Evolutionary conservation across 2,888 invertebrate species (phyloP).

Genomic region (Notodromas monacha): DNA sequence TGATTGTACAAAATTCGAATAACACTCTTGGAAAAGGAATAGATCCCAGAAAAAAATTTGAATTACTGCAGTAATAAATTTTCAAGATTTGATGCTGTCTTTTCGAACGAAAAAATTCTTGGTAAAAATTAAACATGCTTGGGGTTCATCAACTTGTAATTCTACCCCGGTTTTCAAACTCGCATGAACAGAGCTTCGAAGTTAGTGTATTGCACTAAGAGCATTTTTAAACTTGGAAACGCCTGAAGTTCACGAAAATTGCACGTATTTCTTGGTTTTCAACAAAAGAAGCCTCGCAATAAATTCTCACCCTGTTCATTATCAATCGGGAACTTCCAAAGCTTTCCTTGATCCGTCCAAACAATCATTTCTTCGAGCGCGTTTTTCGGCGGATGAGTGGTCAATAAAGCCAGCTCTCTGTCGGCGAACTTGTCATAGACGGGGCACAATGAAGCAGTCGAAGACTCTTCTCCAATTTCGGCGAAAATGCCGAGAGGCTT

Average conservation of each 20-base stretch:
- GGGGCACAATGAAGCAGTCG: no score
- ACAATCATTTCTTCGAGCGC: slow-evolving; percentile 67
- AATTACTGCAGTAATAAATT: no score
- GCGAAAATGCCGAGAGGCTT: neutral
- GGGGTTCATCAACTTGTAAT: no score
- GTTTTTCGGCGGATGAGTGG: slow-evolving; percentile 43
- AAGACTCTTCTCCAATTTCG: no score
- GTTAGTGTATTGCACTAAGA: no score
- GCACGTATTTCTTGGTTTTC: neutral
- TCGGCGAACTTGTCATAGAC: slow-evolving; percentile 30
- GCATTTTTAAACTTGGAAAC: no score
- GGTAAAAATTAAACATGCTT: neutral
- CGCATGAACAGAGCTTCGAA: no score
- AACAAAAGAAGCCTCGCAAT: neutral
- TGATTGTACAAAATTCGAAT: no score
- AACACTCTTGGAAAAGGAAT: no score
- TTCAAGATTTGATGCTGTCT: neutral
- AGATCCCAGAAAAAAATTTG: no score
- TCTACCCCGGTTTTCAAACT: no score
- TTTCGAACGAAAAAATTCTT: slow-evolving; percentile 1
- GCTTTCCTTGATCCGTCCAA: slow-evolving; percentile 74
- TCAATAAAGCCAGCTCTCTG: slow-evolving; percentile 29
- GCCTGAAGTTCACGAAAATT: no score
- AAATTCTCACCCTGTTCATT: slow-evolving; percentile 52
- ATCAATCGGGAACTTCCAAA: slow-evolving; percentile 88